Percentiles rank a stretch among this genome's conserved stretches.
Conservation (phyloP, 2,888 invertebrate genomes). For the Galerucella nymphaeae region DNA sequence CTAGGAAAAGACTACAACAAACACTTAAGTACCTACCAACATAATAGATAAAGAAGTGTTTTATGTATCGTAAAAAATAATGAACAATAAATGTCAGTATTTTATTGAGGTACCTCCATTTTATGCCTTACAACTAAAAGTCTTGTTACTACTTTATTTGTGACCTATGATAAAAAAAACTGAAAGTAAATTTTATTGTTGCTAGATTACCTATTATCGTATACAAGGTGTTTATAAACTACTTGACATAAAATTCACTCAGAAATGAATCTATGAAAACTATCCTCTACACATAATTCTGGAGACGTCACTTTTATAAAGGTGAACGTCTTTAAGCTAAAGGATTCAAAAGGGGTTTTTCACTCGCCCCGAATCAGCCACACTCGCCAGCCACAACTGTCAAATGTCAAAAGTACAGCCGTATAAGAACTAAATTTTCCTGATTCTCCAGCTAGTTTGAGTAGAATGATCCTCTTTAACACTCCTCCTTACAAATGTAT, state of each 20-base stretch:
- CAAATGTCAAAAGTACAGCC: no score
- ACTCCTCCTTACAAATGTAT: no score
- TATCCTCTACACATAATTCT: no score
- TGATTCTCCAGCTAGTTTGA: no score
- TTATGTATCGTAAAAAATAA: conserved; percentile 12
- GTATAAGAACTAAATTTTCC: no score
- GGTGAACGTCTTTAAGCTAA: no score
- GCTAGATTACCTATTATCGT: neutral
- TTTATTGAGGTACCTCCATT: neutral
- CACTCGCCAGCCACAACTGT: no score
- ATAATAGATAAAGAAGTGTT: conserved; percentile 5
- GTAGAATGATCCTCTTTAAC: no score
- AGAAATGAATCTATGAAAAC: neutral
- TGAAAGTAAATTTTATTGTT: neutral
- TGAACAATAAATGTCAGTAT: conserved; percentile 5
- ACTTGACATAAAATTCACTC: neutral
- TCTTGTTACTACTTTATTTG: conserved; percentile 1
- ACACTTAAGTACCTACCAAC: neutral
- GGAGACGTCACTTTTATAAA: no score
- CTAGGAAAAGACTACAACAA: neutral
- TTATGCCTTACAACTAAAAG: neutral
- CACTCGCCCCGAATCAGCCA: no score
- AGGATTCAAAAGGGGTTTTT: no score
- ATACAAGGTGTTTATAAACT: neutral
- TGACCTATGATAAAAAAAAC: neutral